phyloP scores from a whole-genome alignment of 2,888 invertebrate genomes.

The Siphlonurus alternatus region DNA sequence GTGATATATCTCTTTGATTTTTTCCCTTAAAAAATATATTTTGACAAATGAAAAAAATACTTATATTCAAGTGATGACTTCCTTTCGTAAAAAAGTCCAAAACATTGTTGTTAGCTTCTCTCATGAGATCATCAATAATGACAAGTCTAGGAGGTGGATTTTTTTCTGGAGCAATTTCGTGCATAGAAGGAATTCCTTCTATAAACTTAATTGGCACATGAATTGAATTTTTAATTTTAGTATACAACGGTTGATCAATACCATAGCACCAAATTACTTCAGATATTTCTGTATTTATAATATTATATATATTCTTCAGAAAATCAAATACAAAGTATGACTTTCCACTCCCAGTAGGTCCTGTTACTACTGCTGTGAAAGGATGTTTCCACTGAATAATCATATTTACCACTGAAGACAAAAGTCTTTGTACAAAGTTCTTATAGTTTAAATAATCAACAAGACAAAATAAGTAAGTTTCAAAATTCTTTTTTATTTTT shows the following conservation, averaged over 20 bases:
- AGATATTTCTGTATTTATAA: not conserved
- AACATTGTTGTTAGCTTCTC: not conserved
- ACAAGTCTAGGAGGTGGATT: not conserved
- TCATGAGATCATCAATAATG: not conserved
- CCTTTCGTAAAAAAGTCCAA: not conserved
- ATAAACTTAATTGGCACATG: not conserved
- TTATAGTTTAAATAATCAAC: too few relatives aligned
- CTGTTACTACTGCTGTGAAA: not conserved
- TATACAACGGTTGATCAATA: not conserved
- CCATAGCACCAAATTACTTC: conserved; percentile 2
- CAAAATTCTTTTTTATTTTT: too few relatives aligned
- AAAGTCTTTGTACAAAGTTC: too few relatives aligned
- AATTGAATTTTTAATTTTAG: not conserved
- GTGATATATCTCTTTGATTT: conserved; percentile 1
- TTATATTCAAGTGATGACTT: not conserved
- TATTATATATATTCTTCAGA: not conserved
- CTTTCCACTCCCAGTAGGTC: not conserved
- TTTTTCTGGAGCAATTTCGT: not conserved
- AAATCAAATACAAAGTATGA: not conserved
- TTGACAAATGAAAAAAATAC: not conserved
- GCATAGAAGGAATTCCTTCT: not conserved
- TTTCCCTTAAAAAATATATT: conserved; percentile 3
- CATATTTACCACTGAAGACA: too few relatives aligned
- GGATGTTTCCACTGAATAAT: conserved; percentile 6
- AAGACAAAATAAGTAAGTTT: too few relatives aligned